A percentile compares a stretch with the other conserved stretches of the same genome.
These are phyloP conservation scores for Tipula helvola DNA, from an alignment of 2,888 invertebrate genomes.

Conservation along the genomic window DNA sequence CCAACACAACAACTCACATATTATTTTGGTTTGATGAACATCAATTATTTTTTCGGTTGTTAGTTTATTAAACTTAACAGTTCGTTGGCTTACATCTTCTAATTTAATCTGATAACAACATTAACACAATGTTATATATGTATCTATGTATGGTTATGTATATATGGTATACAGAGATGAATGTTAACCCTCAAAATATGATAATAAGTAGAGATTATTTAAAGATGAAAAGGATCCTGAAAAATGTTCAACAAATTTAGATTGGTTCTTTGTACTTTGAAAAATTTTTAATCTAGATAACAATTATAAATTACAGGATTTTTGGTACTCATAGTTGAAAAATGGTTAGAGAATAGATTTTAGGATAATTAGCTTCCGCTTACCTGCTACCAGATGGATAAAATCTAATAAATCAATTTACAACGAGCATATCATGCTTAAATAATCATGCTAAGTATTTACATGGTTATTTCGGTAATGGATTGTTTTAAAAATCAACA, in stretches of 20 bases:
- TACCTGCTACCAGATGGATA: neutral
- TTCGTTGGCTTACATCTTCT: neutral
- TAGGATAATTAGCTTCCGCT: no score
- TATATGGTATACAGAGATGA: neutral
- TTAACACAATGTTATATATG: neutral
- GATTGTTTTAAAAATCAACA: neutral
- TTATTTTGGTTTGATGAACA: neutral
- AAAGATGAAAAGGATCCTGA: no score
- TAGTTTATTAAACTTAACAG: neutral
- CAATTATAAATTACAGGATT: no score
- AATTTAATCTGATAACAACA: neutral
- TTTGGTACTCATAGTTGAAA: no score
- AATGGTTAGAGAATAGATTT: no score
- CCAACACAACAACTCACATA: neutral
- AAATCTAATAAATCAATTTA: neutral
- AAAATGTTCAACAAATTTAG: no score
- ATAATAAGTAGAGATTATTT: no score
- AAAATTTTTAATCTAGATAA: no score
- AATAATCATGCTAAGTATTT: neutral
- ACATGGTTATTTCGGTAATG: neutral
- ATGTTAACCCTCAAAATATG: neutral
- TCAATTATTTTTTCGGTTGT: neutral
- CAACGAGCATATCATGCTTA: neutral
- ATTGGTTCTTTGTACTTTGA: no score
- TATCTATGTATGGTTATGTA: neutral